Conservation (phyloP, 2,888 invertebrate genomes). For the Oscheius sp. region DNA sequence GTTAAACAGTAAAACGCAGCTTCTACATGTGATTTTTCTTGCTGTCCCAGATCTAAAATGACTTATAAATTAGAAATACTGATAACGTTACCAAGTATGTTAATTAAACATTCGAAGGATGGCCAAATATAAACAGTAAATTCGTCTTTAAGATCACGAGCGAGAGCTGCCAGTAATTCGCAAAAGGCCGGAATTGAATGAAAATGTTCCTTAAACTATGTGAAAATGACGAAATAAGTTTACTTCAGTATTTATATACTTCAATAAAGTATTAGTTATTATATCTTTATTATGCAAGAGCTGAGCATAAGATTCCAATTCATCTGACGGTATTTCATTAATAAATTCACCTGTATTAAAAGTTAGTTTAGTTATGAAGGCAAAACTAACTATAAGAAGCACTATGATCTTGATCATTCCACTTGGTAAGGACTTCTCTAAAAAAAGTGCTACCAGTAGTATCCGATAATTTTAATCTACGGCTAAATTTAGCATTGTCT, state of each 20-base stretch:
- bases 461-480: conserved; percentile 21
- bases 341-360: conserved; percentile 78
- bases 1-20: conserved; percentile 88
- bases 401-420: conserved; percentile 82
- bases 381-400: conserved; percentile 85
- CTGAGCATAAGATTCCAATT: conserved; percentile 85
- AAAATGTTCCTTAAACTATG: conserved; percentile 30
- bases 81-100: conserved; percentile 52
- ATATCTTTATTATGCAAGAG: conserved; percentile 80
- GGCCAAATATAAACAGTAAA: conserved; percentile 60
- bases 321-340: conserved; percentile 80
- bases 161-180: conserved; percentile 56
- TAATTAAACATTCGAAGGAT: conserved; percentile 51
- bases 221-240: conserved; percentile 70
- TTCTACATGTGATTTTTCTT: conserved; percentile 78
- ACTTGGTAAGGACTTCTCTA: conserved; percentile 85
- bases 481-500: conserved; percentile 44
- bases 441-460: conserved; percentile 84
- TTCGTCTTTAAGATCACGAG: conserved; percentile 61
- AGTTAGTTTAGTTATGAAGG: too few relatives aligned
- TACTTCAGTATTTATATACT: conserved; percentile 82
- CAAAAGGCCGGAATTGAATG: conserved; percentile 50
- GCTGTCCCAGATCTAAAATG: conserved; percentile 46
- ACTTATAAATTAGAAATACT: neutral
- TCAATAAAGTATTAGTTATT: conserved; percentile 78